Percentiles rank a stretch among this genome's conserved stretches.
These are phyloP conservation scores for Neomorphus geoffroyi DNA, from an alignment of 2,797 vertebrate species.

Conservation along the genomic window DNA sequence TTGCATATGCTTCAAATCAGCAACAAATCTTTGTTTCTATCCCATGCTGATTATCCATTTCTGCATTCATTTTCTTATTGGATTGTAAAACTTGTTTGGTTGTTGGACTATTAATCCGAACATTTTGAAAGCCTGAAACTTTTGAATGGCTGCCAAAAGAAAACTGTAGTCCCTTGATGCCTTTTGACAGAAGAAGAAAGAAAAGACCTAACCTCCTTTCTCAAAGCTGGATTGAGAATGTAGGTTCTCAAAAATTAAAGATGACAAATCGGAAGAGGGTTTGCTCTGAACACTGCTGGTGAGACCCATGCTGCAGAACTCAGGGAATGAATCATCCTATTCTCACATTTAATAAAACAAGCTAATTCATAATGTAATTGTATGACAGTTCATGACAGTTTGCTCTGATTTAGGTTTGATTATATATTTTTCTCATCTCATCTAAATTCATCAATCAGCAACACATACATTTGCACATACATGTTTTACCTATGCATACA, in stretches of 20 bases:
- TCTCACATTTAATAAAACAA: not conserved
- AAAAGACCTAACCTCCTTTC: not conserved
- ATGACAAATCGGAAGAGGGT: not conserved
- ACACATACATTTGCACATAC: not conserved
- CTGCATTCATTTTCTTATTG: not conserved
- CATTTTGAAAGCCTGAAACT: slow-evolving; percentile 12
- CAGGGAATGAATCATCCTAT: not conserved
- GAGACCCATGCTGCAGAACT: not conserved
- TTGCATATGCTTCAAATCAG: slow-evolving; percentile 19
- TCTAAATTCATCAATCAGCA: not conserved
- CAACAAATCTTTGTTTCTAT: slow-evolving; percentile 2
- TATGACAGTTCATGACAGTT: not conserved
- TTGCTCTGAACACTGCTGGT: not conserved
- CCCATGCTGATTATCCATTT: not conserved
- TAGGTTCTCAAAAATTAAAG: not conserved
- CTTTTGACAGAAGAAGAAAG: not conserved
- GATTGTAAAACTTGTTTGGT: not conserved
- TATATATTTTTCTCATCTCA: not conserved
- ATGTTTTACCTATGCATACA: not conserved
- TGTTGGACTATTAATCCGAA: slow-evolving; percentile 10
- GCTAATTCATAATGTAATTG: not conserved
- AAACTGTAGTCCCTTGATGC: not conserved
- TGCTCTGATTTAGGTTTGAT: not conserved
- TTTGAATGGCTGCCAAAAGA: slow-evolving; percentile 26
- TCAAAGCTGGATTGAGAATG: not conserved